Evolutionary conservation across 2,888 invertebrate genomes (phyloP).

Genomic region (Eilema sororculum): DNA sequence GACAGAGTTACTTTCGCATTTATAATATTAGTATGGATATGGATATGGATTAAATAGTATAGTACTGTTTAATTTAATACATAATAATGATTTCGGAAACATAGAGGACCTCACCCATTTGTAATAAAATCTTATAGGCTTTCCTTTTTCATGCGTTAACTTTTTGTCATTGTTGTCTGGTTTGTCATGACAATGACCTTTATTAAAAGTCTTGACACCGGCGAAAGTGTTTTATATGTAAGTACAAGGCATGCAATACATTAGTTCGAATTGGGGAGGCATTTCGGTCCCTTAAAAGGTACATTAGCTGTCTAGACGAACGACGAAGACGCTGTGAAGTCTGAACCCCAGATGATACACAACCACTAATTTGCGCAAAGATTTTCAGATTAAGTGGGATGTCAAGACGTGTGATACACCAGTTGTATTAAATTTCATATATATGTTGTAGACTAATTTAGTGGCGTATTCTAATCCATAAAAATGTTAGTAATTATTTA

Average conservation of each 20-base stretch:
- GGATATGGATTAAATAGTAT: no score
- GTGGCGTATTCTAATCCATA: background rate
- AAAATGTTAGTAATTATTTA: background rate
- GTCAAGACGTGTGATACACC: constrained; percentile 22
- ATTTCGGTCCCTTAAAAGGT: constrained; percentile 35
- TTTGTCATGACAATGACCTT: background rate
- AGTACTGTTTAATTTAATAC: background rate
- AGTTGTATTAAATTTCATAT: background rate
- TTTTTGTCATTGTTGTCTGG: background rate
- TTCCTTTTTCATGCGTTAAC: background rate
- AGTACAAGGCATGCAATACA: constrained; percentile 28
- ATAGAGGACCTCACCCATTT: no score
- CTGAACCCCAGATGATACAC: constrained; percentile 34
- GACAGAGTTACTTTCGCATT: no score
- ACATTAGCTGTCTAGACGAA: constrained; percentile 58
- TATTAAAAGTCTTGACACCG: background rate
- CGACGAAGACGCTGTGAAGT: constrained; percentile 31
- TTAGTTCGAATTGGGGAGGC: constrained; percentile 36
- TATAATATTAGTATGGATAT: no score
- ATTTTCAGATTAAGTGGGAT: constrained; percentile 32
- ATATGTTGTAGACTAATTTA: background rate
- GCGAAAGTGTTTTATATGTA: constrained; percentile 20
- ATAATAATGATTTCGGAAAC: background rate
- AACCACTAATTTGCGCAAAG: constrained; percentile 52
- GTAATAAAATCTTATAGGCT: background rate